Evolutionary conservation across 2,888 invertebrate species (phyloP), one percentile per base, ranked within the genome.

Genomic region (Diarsia brunnea): DNA sequence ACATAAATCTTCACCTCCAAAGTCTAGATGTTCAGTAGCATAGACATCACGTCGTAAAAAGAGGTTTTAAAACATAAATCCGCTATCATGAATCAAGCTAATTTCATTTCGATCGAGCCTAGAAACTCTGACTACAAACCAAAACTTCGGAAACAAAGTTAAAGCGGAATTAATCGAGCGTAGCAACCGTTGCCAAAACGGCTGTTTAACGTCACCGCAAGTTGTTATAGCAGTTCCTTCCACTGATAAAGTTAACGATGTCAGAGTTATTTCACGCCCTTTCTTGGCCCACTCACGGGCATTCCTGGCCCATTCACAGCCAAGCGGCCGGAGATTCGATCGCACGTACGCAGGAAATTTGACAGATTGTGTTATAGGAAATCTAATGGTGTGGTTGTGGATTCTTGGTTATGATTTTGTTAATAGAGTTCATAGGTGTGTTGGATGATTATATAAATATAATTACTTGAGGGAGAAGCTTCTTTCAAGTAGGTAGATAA

Each of bases 221-320:
- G 67, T 87, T 87, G 75, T 72, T 80, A 78, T 19, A 53, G 51
- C 84, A 69, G 38, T 84, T 72, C 79, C 81, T 76, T 55, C 51
- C 49, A 43, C 69, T 60, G 82, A 82, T 78, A 82, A 69, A 77
- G 78, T 82, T 81, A 82, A 85, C 72, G 79, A 84, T 69, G 70
- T 45, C 38, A 19, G n/a, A 55, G 71, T 74, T 79, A 72, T 83
- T 78, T 79, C 61, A 58, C 61, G 63, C 71, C 71, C 24, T 69
- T 75, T 73, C 75, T 31, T 73, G 74, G 73, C 49, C 49, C 66
- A 73, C 24, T 73, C 21, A 45, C 51, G 21, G 31, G 51, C 27
- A 70, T 69, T 73, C 66, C 19, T 61, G 71, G 60, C 45, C 70
- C 45, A 69, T 79, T 76, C 60, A 61, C 16, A 11, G 71, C 79